A percentile compares a stretch with the other conserved stretches of the same genome.
These are phyloP conservation scores for Tenualosa thibaudeaui DNA, from an alignment of 2,797 vertebrate species.

Conservation along the genomic window DNA sequence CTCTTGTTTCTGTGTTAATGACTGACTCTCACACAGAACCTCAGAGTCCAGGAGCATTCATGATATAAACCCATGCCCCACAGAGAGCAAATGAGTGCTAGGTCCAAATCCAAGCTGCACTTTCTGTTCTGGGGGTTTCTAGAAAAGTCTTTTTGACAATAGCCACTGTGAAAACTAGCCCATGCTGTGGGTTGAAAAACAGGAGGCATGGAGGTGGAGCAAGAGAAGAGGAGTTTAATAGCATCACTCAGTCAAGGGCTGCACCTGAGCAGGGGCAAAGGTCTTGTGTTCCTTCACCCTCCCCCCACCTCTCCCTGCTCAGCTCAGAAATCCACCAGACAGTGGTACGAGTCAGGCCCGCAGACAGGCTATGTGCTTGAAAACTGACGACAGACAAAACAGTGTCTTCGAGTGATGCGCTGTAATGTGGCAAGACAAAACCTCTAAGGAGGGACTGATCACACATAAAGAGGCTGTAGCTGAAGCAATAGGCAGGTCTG, in stretches of 20 bases:
- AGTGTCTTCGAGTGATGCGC: background rate
- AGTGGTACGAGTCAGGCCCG: background rate
- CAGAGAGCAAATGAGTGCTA: background rate
- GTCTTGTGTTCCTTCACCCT: background rate
- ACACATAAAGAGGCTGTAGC: conserved; percentile 32
- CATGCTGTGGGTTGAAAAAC: background rate
- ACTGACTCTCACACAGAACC: background rate
- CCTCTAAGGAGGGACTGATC: background rate
- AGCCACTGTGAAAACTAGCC: background rate
- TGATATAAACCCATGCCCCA: background rate
- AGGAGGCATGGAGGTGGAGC: background rate
- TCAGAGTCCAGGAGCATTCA: background rate
- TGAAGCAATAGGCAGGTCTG: conserved; percentile 40
- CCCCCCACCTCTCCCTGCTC: background rate
- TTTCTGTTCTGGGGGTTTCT: background rate
- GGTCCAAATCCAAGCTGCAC: background rate
- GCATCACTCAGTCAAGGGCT: background rate
- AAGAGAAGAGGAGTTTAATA: background rate
- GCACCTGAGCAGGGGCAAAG: background rate
- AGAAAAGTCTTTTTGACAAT: background rate
- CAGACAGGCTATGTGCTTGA: background rate
- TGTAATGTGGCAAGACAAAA: background rate
- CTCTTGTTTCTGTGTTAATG: background rate
- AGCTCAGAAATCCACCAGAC: background rate
- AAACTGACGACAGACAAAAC: background rate